Percentiles rank a stretch among this genome's conserved stretches.
Evolutionary conservation across 1,140 invertebrate species (phyloP).

Genomic region (Trachymyrmex cornetzi): DNA sequence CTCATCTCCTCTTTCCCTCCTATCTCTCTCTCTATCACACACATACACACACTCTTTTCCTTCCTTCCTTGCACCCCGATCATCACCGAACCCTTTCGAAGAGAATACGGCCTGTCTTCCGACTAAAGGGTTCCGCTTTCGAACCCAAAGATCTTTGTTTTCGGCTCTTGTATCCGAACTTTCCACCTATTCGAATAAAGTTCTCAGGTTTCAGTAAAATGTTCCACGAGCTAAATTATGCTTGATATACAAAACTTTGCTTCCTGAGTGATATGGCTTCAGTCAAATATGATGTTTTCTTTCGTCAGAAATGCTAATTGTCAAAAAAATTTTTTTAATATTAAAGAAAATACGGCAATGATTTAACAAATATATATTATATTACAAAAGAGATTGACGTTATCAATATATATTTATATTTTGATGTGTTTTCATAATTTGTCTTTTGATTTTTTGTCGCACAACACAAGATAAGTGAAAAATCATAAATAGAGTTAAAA

Average conservation of each 20-base stretch:
- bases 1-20: slow-evolving; percentile 25
- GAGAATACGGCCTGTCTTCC: slow-evolving; percentile 39
- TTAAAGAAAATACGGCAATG: neutral
- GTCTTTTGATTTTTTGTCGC: neutral
- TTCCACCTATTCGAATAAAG: slow-evolving; percentile 19
- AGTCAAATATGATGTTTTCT: neutral
- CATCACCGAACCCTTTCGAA: slow-evolving; percentile 55
- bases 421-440: neutral
- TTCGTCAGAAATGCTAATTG: neutral
- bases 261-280: neutral
- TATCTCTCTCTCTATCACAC: neutral
- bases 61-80: slow-evolving; percentile 29
- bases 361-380: neutral
- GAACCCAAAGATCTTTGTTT: slow-evolving; percentile 45
- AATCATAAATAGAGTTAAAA: neutral
- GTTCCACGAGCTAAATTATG: neutral
- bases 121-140: slow-evolving; percentile 37
- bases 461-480: neutral
- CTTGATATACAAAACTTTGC: slow-evolving; percentile 3
- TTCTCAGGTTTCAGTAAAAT: neutral
- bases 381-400: neutral
- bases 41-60: neutral
- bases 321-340: neutral
- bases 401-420: neutral
- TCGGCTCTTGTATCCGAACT: slow-evolving; percentile 55